Evolutionary conservation across 2,113 vertebrate genomes (phyloP).

Genomic region (Cyanoramphus novaezelandiae): DNA sequence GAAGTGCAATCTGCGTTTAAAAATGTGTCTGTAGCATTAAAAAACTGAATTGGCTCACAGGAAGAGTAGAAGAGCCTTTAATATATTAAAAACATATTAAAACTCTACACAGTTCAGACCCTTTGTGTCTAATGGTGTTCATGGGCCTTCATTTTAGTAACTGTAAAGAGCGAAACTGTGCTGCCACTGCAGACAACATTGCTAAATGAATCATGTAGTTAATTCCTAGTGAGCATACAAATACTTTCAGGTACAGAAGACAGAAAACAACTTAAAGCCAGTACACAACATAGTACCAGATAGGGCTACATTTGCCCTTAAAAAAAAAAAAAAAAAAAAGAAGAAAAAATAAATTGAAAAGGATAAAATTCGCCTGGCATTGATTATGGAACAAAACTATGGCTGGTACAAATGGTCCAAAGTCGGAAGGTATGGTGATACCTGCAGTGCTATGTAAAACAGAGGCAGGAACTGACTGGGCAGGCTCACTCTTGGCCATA

Average conservation of each 20-base stretch:
- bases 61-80: neutral
- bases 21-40: neutral
- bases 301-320: neutral
- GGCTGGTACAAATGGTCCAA: neutral
- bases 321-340: neutral
- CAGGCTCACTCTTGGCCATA: neutral
- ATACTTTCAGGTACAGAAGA: neutral
- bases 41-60: neutral
- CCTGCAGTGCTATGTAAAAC: neutral
- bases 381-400: neutral
- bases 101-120: neutral
- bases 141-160: neutral
- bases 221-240: neutral
- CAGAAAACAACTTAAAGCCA: neutral
- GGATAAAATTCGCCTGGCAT: neutral
- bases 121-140: neutral
- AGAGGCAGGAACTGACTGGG: neutral
- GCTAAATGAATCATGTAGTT: neutral
- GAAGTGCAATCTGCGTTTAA: neutral
- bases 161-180: neutral
- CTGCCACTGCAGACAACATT: neutral
- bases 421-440: neutral
- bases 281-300: neutral
- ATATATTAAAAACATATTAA: neutral
- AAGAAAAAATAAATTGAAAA: neutral